These are phyloP conservation scores for Gobionotothen gibberifrons DNA, from an alignment of 2,797 vertebrate species.

Conservation along the genomic window DNA sequence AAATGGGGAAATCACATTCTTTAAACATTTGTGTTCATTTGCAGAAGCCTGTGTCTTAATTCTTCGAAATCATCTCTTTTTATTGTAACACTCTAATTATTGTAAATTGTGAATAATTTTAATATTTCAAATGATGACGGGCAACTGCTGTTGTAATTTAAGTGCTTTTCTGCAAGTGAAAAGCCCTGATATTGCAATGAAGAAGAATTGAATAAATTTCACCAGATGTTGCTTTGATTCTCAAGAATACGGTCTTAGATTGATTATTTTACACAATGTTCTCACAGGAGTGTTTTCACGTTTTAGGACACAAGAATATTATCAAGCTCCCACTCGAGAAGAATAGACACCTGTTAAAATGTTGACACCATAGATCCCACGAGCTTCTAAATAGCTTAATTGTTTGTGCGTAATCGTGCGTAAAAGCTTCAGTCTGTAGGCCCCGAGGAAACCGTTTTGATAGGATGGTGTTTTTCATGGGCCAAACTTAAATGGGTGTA, in stretches of 20 bases:
- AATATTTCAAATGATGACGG: slow-evolving; percentile 88
- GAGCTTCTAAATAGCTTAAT: slow-evolving; percentile 52
- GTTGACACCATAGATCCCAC: slow-evolving; percentile 40
- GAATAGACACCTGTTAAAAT: slow-evolving; percentile 40
- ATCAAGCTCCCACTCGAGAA: neutral
- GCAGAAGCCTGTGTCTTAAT: slow-evolving; percentile 86
- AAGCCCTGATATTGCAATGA: slow-evolving; percentile 85
- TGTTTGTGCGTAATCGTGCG: slow-evolving; percentile 72
- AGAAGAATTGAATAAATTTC: slow-evolving; percentile 94
- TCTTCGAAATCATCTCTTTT: slow-evolving; percentile 81
- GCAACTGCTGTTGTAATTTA: slow-evolving; percentile 90
- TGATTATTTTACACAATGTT: slow-evolving; percentile 75
- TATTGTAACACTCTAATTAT: slow-evolving; percentile 90
- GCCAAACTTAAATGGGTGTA: slow-evolving; percentile 15
- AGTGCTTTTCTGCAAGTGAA: slow-evolving; percentile 89
- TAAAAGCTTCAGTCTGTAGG: slow-evolving; percentile 53
- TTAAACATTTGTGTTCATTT: slow-evolving; percentile 89
- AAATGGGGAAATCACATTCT: slow-evolving; percentile 74
- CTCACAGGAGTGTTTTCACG: slow-evolving; percentile 38
- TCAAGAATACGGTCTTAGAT: slow-evolving; percentile 80
- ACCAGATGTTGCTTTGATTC: slow-evolving; percentile 87
- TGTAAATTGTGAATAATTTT: slow-evolving; percentile 98
- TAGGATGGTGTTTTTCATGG: slow-evolving; percentile 15
- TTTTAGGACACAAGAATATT: slow-evolving; percentile 43
- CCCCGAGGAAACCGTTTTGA: slow-evolving; percentile 22